Evolutionary conservation across 2,113 vertebrate species (phyloP).

Genomic region (Ageneiosus marmoratus): DNA sequence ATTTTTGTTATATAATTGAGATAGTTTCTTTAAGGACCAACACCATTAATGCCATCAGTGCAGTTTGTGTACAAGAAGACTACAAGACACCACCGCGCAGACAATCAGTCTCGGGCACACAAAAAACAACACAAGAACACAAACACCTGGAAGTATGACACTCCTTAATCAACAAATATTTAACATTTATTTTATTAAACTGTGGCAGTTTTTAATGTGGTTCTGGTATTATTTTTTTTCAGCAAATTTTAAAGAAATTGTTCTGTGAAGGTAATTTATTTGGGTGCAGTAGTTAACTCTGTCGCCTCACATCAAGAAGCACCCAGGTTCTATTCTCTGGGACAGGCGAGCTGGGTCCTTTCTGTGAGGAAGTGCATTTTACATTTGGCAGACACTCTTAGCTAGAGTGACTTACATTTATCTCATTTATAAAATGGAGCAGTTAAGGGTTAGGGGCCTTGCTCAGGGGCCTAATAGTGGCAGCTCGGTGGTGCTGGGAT

Average conservation of each 20-base stretch:
- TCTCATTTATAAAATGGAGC: too few species aligned
- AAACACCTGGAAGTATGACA: not conserved
- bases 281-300: too few species aligned
- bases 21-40: conserved; percentile 81
- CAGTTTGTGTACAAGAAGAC: conserved; percentile 63
- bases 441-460: too few species aligned
- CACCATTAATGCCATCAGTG: conserved; percentile 65
- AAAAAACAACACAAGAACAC: conserved; percentile 1
- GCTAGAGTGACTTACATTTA: too few species aligned
- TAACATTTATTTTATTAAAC: conserved; percentile 8
- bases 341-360: too few species aligned
- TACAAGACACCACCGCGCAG: conserved; percentile 61
- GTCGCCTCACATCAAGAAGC: too few species aligned
- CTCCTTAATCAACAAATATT: not conserved
- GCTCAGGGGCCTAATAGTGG: too few species aligned
- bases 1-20: conserved; percentile 63
- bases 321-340: too few species aligned
- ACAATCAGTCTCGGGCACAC: conserved; percentile 70
- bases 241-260: not conserved
- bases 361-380: too few species aligned
- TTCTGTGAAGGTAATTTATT: not conserved
- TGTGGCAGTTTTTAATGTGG: not conserved
- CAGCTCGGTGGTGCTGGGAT: too few species aligned
- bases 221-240: not conserved
- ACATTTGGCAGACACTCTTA: too few species aligned